A percentile compares a stretch with the other conserved stretches of the same genome.
These are phyloP conservation scores for Drosophila parabipectinata DNA, from an alignment of 1,140 invertebrate genomes.

Conservation along the genomic window DNA sequence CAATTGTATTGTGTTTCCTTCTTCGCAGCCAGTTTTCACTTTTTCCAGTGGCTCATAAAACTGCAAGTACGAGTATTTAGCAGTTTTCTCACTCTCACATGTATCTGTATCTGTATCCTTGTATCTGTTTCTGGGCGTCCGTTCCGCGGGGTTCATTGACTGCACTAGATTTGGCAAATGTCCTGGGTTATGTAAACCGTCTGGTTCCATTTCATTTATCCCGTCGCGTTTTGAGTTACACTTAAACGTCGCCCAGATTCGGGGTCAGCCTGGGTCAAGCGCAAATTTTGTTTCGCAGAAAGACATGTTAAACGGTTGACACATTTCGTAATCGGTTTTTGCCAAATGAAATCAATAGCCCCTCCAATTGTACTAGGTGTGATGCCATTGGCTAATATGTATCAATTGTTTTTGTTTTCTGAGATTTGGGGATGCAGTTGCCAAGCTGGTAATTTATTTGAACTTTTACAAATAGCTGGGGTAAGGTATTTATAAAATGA, in stretches of 20 bases:
- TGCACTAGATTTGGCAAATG: constrained; percentile 38
- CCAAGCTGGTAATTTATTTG: too few species aligned
- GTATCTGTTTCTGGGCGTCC: constrained; percentile 22
- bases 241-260: constrained; percentile 18
- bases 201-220: constrained; percentile 39
- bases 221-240: constrained; percentile 35
- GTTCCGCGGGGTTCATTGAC: constrained; percentile 60
- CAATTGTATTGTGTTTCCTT: constrained; percentile 66
- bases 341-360: constrained; percentile 28
- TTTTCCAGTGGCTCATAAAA: constrained; percentile 73
- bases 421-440: not conserved
- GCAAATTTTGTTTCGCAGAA: not conserved
- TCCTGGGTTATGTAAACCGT: constrained; percentile 67
- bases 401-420: not conserved
- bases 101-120: constrained; percentile 27
- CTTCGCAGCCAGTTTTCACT: constrained; percentile 66
- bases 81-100: constrained; percentile 32
- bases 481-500: too few species aligned
- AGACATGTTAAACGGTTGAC: constrained; percentile 20
- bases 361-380: not conserved
- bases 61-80: constrained; percentile 75
- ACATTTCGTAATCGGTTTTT: constrained; percentile 37
- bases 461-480: too few species aligned
- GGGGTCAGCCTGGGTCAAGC: constrained; percentile 12
- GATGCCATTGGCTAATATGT: not conserved